Evolutionary conservation across 2,113 vertebrate species (phyloP), one percentile per base, ranked within the genome.

Genomic region (Henicopernis longicauda): DNA sequence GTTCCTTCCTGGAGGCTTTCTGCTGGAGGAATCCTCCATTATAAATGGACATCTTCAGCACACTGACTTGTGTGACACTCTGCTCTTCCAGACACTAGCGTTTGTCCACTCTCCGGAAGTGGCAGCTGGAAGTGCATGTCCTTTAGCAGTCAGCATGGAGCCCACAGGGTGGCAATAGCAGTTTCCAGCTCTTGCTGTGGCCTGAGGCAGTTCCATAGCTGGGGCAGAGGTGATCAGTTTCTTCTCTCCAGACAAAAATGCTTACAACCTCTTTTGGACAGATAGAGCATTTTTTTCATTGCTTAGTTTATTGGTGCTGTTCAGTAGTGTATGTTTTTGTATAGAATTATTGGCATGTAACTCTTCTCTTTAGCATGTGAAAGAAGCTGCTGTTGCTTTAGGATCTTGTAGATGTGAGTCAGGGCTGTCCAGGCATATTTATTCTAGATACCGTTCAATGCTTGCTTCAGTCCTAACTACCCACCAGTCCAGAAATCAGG

Each of bases 131-230:
- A 65, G 29, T 2, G 5, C 4, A 0, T 6, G 5, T 29, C 69
- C 34, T 42, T 65, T 6, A 42, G 50, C 59, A 44, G 38, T 32
- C 9, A 2, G 32, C 34, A 14, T 13, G 29, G 38, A 76, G 52
- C 74, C 45, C 70, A 31, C 7, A 1, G 54, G 59, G n/a, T 88
- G 82, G 70, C 74, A 66, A 6, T 19, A 88, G 66, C 70, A 44
- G 42, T 79, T 82, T 14, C 69, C 38, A 50, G 57, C 57, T 58
- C 58, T 22, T 42, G 32, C 82, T 40, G 57, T 27, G 36, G 49
- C 65, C 78, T 0, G 1, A 40, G 55, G 62, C 44, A 10, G 22
- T 55, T 72, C 59, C 0, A 0, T 22, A 55, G 27, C 9, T 1
- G 40, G 19, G 22, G 31, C 72, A 61, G 36, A 63, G 45, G 5